These are phyloP conservation scores for Lycocerus yunnanus DNA, from an alignment of 2,888 invertebrate genomes.

Conservation along the genomic window DNA sequence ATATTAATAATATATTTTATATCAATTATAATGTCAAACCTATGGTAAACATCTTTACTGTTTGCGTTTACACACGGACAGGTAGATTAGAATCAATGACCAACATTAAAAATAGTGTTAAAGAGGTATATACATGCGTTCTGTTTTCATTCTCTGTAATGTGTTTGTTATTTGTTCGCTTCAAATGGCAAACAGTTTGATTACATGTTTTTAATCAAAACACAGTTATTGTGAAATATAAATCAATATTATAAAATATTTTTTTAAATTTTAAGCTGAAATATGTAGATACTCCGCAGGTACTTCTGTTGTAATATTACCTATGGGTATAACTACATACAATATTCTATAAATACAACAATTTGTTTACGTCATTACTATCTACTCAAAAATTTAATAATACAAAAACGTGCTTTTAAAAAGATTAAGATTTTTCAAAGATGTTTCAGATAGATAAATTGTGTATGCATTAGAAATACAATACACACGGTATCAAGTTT, in stretches of 20 bases:
- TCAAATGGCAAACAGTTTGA: conserved; percentile 2
- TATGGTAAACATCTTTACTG: not conserved
- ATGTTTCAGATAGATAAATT: not conserved
- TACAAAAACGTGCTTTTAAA: conserved; percentile 4
- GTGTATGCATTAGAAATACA: not conserved
- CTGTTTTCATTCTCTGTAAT: conserved; percentile 6
- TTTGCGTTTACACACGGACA: not conserved
- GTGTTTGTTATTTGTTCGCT: conserved; percentile 19
- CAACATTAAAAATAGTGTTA: not conserved
- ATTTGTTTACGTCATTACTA: not conserved
- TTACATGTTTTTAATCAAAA: conserved; percentile 1
- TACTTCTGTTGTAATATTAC: no score
- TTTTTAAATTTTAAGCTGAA: not conserved
- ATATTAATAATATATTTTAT: not conserved
- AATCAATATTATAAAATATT: not conserved
- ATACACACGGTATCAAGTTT: not conserved
- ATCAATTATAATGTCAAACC: not conserved
- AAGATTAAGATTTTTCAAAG: conserved; percentile 5
- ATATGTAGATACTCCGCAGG: not conserved
- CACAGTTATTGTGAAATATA: not conserved
- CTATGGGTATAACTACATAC: not conserved
- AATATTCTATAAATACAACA: not conserved
- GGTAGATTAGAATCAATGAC: conserved; percentile 18
- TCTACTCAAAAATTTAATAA: not conserved
- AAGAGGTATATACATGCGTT: not conserved